Percentiles rank a stretch among this genome's conserved stretches.
phyloP scores from a whole-genome alignment of 2,797 vertebrate species.

The Pyrocephalus nanus region DNA sequence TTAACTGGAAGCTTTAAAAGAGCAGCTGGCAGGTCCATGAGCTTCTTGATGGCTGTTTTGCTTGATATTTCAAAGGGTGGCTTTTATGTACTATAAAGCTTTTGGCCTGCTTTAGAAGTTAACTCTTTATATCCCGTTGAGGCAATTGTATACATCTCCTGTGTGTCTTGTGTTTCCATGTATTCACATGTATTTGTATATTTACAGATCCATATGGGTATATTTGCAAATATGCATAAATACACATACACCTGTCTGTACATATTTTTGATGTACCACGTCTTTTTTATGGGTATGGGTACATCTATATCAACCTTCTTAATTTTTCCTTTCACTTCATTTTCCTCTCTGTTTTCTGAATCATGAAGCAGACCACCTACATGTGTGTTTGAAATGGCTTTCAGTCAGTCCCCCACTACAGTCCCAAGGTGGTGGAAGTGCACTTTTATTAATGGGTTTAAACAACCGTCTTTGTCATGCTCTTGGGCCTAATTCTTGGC shows the following conservation, averaged over 20 bases:
- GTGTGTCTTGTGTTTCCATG: not conserved
- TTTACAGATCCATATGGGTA: not conserved
- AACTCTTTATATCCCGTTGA: conserved; percentile 44
- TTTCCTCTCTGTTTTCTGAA: conserved; percentile 4
- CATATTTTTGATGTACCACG: not conserved
- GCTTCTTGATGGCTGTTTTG: conserved; percentile 54
- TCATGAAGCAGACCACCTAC: conserved; percentile 8
- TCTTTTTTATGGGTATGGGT: not conserved
- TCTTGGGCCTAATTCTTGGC: conserved; percentile 2
- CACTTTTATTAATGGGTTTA: not conserved
- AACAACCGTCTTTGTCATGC: conserved; percentile 12
- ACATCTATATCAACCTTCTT: not conserved
- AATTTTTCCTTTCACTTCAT: not conserved
- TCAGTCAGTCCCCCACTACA: not conserved
- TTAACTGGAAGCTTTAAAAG: conserved; percentile 22
- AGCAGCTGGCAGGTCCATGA: conserved; percentile 51
- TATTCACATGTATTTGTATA: not conserved
- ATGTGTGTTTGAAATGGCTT: not conserved
- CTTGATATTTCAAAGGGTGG: conserved; percentile 60
- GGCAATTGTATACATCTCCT: not conserved
- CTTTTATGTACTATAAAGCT: conserved; percentile 64
- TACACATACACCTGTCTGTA: not conserved
- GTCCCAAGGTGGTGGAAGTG: not conserved
- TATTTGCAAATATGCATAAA: not conserved
- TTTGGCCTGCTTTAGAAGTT: conserved; percentile 47